Evolutionary conservation across 2,797 vertebrate species (phyloP).

Genomic region (Falco novaeseelandiae): DNA sequence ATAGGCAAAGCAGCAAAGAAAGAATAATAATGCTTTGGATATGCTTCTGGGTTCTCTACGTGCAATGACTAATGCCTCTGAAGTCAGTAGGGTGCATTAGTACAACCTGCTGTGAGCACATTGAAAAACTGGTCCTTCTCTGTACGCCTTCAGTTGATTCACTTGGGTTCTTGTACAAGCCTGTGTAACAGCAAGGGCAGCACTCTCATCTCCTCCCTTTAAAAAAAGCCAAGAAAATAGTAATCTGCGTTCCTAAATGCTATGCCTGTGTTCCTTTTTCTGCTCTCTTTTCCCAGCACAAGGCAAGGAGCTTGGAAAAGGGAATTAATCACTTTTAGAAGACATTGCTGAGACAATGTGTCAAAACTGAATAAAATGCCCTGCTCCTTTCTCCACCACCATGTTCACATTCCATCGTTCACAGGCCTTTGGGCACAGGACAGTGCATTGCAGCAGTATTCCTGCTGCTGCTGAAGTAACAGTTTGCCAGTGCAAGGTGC

Average conservation of each 20-base stretch:
- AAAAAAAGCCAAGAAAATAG: neutral
- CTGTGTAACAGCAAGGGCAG: neutral
- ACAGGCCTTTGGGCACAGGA: neutral
- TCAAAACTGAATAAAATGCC: constrained; percentile 9
- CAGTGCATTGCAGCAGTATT: neutral
- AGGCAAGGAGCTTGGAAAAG: neutral
- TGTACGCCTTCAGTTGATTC: neutral
- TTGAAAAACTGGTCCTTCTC: neutral
- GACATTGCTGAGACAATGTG: neutral
- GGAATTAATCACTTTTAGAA: neutral
- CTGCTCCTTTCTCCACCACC: neutral
- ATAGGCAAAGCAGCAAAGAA: neutral
- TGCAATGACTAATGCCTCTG: neutral
- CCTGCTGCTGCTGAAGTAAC: neutral
- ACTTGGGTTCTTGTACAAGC: neutral
- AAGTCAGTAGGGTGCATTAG: neutral
- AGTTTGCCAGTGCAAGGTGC: neutral
- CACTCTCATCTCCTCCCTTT: neutral
- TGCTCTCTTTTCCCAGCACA: neutral
- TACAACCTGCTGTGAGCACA: neutral
- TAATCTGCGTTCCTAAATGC: neutral
- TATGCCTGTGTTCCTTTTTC: neutral
- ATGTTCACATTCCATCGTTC: neutral
- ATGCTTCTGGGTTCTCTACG: accelerated
- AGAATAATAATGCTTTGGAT: neutral